A percentile compares a stretch with the other conserved stretches of the same genome.
These are phyloP conservation scores for Gopherus evgoodei DNA, from an alignment of 2,113 vertebrate genomes.

Conservation along the genomic window DNA sequence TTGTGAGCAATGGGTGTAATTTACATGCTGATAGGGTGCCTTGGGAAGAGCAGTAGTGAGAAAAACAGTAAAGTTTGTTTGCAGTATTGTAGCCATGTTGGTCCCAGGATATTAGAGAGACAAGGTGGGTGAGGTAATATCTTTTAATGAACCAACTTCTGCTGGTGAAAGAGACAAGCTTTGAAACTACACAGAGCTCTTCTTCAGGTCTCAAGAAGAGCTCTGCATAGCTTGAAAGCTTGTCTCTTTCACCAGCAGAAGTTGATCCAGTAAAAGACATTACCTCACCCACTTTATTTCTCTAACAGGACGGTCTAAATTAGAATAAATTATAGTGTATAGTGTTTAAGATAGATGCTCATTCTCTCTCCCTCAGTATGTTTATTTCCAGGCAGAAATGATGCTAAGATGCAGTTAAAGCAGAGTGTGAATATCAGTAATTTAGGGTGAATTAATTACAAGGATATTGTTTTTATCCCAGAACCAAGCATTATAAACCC, in stretches of 20 bases:
- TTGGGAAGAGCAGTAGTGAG: background rate
- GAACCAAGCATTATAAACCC: background rate
- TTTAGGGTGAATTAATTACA: background rate
- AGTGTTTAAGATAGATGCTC: background rate
- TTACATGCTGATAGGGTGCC: background rate
- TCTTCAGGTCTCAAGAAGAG: background rate
- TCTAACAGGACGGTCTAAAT: background rate
- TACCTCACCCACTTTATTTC: background rate
- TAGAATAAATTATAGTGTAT: background rate
- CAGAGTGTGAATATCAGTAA: background rate
- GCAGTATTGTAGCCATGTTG: background rate
- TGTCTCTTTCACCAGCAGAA: background rate
- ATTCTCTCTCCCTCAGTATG: rapidly evolving
- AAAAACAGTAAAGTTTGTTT: background rate
- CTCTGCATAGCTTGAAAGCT: background rate
- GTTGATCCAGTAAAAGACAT: background rate
- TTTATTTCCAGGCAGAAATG: background rate
- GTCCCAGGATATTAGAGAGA: background rate
- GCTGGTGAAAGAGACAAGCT: background rate
- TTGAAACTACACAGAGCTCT: background rate
- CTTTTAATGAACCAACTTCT: background rate
- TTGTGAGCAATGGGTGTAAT: background rate
- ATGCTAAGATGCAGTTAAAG: background rate
- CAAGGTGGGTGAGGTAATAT: background rate
- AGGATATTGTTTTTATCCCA: background rate